These are phyloP conservation scores for Aricia agestis DNA, from an alignment of 1,140 invertebrate genomes.

Conservation along the genomic window DNA sequence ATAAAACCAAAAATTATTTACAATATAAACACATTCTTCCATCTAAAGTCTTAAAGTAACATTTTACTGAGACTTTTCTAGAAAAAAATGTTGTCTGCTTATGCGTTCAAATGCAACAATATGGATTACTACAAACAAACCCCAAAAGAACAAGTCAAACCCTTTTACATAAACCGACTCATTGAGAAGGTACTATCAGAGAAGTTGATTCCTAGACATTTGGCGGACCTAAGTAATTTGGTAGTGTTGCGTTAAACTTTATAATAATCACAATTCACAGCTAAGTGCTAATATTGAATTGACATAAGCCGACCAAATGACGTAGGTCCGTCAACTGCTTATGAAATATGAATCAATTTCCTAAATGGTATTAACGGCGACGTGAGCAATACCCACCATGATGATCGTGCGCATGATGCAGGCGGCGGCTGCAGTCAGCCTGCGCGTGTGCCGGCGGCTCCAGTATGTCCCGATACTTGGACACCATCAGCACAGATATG, in stretches of 20 bases:
- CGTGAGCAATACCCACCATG: slow-evolving; percentile 36
- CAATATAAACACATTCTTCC: slow-evolving; percentile 4
- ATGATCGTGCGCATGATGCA: slow-evolving; percentile 58
- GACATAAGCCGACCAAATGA: too few relatives aligned
- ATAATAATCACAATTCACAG: too few relatives aligned
- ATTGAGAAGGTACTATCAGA: background rate
- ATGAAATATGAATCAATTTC: too few relatives aligned
- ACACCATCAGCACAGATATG: slow-evolving; percentile 99
- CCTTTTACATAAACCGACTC: background rate
- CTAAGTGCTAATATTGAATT: too few relatives aligned
- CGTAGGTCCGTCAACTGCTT: too few relatives aligned
- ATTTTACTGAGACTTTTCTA: background rate
- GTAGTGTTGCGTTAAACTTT: too few relatives aligned
- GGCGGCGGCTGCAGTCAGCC: slow-evolving; percentile 51
- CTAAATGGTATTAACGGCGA: background rate
- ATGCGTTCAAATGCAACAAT: background rate
- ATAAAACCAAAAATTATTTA: slow-evolving; percentile 21
- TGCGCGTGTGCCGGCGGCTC: slow-evolving; percentile 89
- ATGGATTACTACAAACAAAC: background rate
- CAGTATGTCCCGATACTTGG: slow-evolving; percentile 98
- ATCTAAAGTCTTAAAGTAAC: background rate
- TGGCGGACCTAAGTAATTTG: too few relatives aligned
- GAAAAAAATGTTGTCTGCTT: background rate
- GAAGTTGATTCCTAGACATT: too few relatives aligned
- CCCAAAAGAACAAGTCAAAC: background rate